phyloP scores from a whole-genome alignment of 2,888 invertebrate genomes.

The Ochropacha duplaris region DNA sequence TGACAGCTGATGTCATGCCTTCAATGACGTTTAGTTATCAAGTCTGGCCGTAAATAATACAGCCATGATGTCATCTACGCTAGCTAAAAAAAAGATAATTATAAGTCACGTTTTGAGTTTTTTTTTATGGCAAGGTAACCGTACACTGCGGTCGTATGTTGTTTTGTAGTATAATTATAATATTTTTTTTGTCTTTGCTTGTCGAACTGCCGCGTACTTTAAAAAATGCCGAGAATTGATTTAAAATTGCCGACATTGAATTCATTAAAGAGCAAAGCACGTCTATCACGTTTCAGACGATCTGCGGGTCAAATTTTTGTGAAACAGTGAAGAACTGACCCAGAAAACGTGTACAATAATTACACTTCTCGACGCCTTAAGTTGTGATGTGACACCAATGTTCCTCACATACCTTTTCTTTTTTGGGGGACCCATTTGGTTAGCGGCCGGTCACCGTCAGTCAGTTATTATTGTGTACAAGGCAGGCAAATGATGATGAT shows the following conservation, averaged over 20 bases:
- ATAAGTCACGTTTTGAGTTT: constrained; percentile 1
- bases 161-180: constrained; percentile 2
- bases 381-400: too few species aligned
- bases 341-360: too few species aligned
- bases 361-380: too few species aligned
- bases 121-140: background rate
- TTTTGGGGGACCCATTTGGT: too few species aligned
- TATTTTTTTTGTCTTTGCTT: background rate
- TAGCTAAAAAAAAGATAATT: background rate
- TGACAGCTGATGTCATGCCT: constrained; percentile 30
- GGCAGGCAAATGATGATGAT: too few species aligned
- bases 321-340: too few species aligned
- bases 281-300: too few species aligned
- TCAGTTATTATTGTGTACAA: too few species aligned
- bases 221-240: background rate
- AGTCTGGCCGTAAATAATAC: constrained; percentile 4
- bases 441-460: too few species aligned
- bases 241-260: background rate
- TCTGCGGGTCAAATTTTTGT: too few species aligned
- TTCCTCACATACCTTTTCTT: too few species aligned
- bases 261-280: too few species aligned
- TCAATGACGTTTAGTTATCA: constrained; percentile 4
- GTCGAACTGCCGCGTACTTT: background rate
- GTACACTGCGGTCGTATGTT: constrained; percentile 7
- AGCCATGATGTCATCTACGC: constrained; percentile 3